Percentiles rank a stretch among this genome's conserved stretches.
phyloP scores from a whole-genome alignment of 35 echinoderm and acorn worm genomes.

The Stichopus chloronotus region DNA sequence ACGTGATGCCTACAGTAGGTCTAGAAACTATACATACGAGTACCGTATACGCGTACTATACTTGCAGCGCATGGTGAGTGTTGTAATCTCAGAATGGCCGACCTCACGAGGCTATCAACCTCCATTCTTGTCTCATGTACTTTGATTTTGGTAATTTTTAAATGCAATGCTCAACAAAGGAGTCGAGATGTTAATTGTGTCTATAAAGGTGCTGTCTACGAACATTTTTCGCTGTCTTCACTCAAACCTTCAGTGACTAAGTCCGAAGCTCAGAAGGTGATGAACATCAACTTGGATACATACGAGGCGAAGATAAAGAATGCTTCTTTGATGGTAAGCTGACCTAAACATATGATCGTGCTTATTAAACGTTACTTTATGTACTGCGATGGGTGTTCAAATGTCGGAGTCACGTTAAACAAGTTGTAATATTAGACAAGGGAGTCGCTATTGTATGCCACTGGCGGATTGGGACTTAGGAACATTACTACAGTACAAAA shows the following conservation, averaged over 20 bases:
- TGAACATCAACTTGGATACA: slow-evolving; percentile 33
- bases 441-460: no score
- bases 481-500: no score
- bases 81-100: neutral
- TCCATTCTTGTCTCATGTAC: neutral
- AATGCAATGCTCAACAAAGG: neutral
- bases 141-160: neutral
- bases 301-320: slow-evolving; percentile 35
- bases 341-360: neutral
- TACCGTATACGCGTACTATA: no score
- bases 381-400: no score
- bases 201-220: slow-evolving; percentile 33
- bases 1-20: no score
- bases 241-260: neutral
- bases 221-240: slow-evolving; percentile 26
- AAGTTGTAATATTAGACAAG: no score
- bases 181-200: neutral
- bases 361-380: neutral
- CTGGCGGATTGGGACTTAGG: no score
- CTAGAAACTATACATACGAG: no score
- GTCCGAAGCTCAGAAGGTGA: slow-evolving; percentile 12
- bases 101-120: neutral
- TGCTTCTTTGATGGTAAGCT: slow-evolving; percentile 2
- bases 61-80: no score
- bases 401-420: no score